These are phyloP conservation scores for Dinoponera quadriceps DNA, from an alignment of 1,140 invertebrate genomes.

Conservation along the genomic window DNA sequence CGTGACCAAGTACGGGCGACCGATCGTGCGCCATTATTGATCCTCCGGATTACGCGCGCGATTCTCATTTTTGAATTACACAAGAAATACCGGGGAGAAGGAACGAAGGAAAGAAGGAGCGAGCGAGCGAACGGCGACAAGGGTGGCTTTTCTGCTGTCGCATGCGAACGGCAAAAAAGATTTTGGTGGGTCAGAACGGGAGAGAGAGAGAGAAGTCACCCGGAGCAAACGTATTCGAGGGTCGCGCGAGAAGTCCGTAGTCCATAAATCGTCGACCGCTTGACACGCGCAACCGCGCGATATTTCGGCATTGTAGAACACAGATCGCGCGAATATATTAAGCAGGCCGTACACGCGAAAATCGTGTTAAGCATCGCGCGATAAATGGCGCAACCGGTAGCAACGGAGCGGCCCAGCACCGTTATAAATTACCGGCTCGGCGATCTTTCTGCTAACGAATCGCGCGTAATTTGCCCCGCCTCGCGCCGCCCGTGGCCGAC, in stretches of 20 bases:
- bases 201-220: no score
- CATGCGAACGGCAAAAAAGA: no score
- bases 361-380: conserved; percentile 49
- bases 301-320: conserved; percentile 54
- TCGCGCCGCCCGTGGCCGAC: conserved; percentile 16
- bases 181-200: no score
- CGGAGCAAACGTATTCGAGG: neutral
- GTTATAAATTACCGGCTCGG: conserved; percentile 46
- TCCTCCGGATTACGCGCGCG: no score
- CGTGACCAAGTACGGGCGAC: no score
- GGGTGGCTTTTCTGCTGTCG: no score
- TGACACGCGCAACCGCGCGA: conserved; percentile 25
- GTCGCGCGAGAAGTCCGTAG: conserved; percentile 11
- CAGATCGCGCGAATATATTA: conserved; percentile 52
- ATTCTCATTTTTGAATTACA: no score
- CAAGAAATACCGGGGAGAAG: no score
- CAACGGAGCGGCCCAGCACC: conserved; percentile 30
- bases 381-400: conserved; percentile 36
- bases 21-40: no score
- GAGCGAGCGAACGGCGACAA: no score
- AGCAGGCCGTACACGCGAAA: conserved; percentile 52
- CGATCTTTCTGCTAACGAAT: conserved; percentile 51
- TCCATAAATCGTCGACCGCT: conserved; percentile 39
- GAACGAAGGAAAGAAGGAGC: no score
- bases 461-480: conserved; percentile 45